Evolutionary conservation across 2,797 vertebrate species (phyloP).

Genomic region (Huso huso): DNA sequence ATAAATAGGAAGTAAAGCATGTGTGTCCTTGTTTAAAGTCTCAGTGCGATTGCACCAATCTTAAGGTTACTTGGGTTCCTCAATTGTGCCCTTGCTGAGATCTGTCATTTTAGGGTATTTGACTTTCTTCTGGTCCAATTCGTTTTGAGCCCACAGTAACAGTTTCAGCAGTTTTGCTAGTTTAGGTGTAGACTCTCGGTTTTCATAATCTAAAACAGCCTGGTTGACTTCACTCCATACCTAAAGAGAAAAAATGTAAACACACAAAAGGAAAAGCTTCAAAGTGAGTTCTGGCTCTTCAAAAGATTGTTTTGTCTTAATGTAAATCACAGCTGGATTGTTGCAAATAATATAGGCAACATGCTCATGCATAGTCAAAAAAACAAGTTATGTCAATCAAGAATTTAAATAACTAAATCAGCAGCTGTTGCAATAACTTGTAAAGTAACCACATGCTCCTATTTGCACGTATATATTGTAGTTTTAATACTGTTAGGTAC

Average conservation of each 20-base stretch:
- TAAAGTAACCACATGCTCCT: too few species aligned
- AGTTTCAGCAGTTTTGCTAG: conserved; percentile 95
- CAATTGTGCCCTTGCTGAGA: conserved; percentile 95
- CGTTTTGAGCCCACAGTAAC: conserved; percentile 96
- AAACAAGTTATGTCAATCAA: too few species aligned
- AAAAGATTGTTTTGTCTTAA: too few species aligned
- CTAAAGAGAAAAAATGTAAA: conserved; percentile 48
- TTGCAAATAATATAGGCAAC: too few species aligned
- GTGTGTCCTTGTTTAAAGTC: conserved; percentile 16
- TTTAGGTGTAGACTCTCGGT: conserved; percentile 94
- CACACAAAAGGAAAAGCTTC: too few species aligned
- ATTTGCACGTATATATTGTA: too few species aligned
- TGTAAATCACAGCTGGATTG: too few species aligned
- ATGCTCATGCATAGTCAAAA: too few species aligned
- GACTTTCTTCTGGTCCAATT: conserved; percentile 99
- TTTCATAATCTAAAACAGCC: conserved; percentile 93
- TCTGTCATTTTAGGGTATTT: conserved; percentile 99
- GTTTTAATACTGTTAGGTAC: too few species aligned
- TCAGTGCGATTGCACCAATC: conserved; percentile 24
- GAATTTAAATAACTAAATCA: too few species aligned
- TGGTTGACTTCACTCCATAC: conserved; percentile 99
- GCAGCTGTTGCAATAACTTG: too few species aligned
- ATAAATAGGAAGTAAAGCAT: conserved; percentile 57
- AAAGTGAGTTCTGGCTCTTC: too few species aligned
- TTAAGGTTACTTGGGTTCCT: conserved; percentile 83